Evolutionary conservation across 92 coral and sea anemone species (phyloP).

Genomic region (Phenganax stokvisi): DNA sequence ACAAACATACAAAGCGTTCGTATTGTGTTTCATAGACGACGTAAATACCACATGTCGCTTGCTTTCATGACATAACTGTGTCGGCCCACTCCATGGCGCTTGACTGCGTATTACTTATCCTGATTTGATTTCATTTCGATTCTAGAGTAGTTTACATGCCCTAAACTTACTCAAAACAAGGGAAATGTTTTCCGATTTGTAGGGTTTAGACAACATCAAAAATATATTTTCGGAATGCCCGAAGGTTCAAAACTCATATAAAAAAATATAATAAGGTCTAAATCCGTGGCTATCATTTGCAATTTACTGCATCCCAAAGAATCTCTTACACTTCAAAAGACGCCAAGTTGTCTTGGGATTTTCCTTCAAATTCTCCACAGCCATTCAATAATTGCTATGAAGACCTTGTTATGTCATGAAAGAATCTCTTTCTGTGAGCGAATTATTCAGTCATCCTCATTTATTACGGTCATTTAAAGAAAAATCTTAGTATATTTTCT

Average conservation of each 20-base stretch:
- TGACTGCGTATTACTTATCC: too few relatives aligned
- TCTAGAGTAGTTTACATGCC: too few relatives aligned
- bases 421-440: not conserved
- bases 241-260: not conserved
- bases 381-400: not conserved
- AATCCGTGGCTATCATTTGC: not conserved
- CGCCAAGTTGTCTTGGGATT: not conserved
- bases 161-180: too few relatives aligned
- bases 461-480: not conserved
- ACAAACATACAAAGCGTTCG: conserved; percentile 1
- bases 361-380: not conserved
- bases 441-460: not conserved
- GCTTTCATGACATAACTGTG: too few relatives aligned
- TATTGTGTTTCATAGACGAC: conserved; percentile 10
- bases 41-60: not conserved
- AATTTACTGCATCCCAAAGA: conserved; percentile 1
- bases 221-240: too few relatives aligned
- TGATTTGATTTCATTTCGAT: too few relatives aligned
- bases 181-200: too few relatives aligned
- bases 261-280: not conserved
- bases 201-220: too few relatives aligned
- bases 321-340: not conserved
- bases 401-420: not conserved
- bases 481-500: too few relatives aligned
- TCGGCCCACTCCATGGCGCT: too few relatives aligned